phyloP scores from a whole-genome alignment of 2,113 vertebrate genomes.

The Raja brachyura region DNA sequence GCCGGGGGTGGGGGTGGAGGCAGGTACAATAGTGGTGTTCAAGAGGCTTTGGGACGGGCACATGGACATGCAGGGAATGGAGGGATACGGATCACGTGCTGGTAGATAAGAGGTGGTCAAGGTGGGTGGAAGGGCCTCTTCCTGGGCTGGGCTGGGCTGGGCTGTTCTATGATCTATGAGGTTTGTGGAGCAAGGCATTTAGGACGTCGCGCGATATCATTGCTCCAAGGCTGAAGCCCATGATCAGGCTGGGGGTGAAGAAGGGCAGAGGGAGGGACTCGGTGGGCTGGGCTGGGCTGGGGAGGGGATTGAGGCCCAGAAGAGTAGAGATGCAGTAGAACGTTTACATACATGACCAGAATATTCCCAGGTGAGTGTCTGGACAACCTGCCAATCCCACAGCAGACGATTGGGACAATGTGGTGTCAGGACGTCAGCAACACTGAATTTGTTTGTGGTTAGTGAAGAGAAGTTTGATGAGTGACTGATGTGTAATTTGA shows the following conservation, averaged over 20 bases:
- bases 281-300: background rate
- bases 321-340: background rate
- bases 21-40: too few species aligned
- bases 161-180: too few species aligned
- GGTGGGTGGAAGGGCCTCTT: too few species aligned
- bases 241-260: too few species aligned
- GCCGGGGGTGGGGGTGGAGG: too few species aligned
- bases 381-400: background rate
- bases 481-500: background rate
- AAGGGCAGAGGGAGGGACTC: background rate
- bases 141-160: too few species aligned
- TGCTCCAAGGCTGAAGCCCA: background rate
- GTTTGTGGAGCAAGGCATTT: background rate
- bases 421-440: background rate
- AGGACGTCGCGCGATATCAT: background rate
- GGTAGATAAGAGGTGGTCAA: too few species aligned
- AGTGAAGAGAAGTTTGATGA: background rate
- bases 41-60: too few species aligned
- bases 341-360: background rate
- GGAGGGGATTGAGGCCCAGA: too few species aligned
- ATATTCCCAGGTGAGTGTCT: background rate
- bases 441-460: background rate
- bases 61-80: too few species aligned
- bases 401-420: background rate
- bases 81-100: too few species aligned